Evolutionary conservation across 2,113 vertebrate species (phyloP), one percentile per base, ranked within the genome.

Genomic region (Neodon shergylaensis): DNA sequence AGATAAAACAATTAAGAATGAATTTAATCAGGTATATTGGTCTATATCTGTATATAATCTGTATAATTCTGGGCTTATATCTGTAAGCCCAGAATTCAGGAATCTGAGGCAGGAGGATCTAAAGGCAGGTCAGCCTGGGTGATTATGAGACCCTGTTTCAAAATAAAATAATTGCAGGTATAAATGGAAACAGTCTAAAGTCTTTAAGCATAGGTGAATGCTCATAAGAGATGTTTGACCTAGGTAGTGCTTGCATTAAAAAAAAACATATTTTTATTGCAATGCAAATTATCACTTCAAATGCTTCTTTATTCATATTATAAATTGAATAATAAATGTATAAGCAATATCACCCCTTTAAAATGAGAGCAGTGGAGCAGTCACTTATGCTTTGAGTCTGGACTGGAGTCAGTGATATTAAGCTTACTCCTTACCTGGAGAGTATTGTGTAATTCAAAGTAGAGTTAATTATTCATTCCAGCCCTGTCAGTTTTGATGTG

Each of bases 381-480:
- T 73, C 31, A 39, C 85, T 89, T 92, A 72, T 70, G 70, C 58
- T 63, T 66, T 52, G 65, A 79, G n/a, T 85, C 17, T 95, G 44
- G 42, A 58, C 17, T 95, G 44, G 42, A 58, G 52, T 93, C 39
- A 79, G 0, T 95, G 90, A 85, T 97, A 26, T 31, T 95, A 78
- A 96, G 76, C 63, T 95, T 90, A 83, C 54, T 95, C 91, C 87
- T 84, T 68, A 90, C 94, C 65, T 96, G 52, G 73, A 68, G 73
- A 82, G 26, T 91, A 44, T 94, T 74, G 72, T n/a, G 13, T 47
- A 19, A 82, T 97, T 96, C 94, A 94, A 94, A 36, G 54, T 96
- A 94, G 81, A 97, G 42, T n/a, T 97, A 97, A 42, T n/a, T 97
- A 31, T 42, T 97, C 94, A 96, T 93, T 98, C 94, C 97, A 96